Evolutionary conservation across 2,113 vertebrate species (phyloP).

Genomic region (Amphiprion percula): DNA sequence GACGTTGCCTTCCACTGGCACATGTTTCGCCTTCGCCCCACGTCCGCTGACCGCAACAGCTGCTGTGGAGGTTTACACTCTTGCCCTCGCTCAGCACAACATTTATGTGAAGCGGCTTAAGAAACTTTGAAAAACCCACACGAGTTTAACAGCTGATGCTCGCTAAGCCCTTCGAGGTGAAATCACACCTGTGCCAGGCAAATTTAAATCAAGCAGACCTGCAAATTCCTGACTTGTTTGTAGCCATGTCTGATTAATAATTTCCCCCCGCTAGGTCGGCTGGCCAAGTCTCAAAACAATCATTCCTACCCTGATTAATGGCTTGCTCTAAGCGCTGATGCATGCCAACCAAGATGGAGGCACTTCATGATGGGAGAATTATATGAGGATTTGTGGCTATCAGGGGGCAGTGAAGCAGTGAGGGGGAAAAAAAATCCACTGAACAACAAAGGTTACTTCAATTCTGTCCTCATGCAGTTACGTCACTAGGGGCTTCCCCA

Average conservation of each 20-base stretch:
- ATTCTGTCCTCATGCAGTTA: slow-evolving; percentile 35
- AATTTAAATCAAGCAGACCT: slow-evolving; percentile 51
- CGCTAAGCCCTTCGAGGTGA: slow-evolving; percentile 36
- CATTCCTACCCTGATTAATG: slow-evolving; percentile 71
- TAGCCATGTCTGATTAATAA: slow-evolving; percentile 59
- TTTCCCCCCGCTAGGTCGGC: slow-evolving; percentile 11
- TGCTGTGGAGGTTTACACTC: neutral
- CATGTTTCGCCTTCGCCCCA: neutral
- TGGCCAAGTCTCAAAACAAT: slow-evolving; percentile 69
- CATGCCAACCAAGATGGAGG: slow-evolving; percentile 55
- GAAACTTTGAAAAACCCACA: slow-evolving; percentile 13
- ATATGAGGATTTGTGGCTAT: slow-evolving; percentile 55
- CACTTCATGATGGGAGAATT: slow-evolving; percentile 54
- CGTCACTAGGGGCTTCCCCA: slow-evolving; percentile 25
- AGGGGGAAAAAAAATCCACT: slow-evolving; percentile 43
- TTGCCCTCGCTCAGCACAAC: neutral
- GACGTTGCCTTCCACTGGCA: neutral
- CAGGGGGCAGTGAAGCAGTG: slow-evolving; percentile 28
- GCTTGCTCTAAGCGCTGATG: slow-evolving; percentile 50
- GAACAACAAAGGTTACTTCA: slow-evolving; percentile 37
- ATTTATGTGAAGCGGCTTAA: slow-evolving; percentile 6
- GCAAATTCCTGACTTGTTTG: slow-evolving; percentile 59
- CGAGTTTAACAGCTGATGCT: slow-evolving; percentile 6
- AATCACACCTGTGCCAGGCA: slow-evolving; percentile 38
- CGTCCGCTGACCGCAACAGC: neutral